Evolutionary conservation across 2,113 vertebrate genomes (phyloP).

Genomic region (Pionites leucogaster): DNA sequence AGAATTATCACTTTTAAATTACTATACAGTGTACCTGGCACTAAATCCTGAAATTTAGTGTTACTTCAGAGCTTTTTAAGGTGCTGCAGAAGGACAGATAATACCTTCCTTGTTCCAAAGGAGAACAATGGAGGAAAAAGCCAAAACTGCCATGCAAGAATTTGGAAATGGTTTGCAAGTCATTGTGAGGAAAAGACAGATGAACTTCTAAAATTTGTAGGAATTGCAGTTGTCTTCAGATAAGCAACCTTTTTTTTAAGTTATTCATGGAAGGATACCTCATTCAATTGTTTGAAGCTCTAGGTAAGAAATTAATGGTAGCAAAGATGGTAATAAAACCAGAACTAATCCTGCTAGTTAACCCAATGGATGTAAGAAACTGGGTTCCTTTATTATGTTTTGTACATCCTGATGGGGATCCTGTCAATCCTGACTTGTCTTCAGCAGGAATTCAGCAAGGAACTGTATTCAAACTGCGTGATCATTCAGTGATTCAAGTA

Average conservation of each 20-base stretch:
- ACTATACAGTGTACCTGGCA: background rate
- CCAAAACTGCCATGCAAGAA: background rate
- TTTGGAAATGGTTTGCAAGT: background rate
- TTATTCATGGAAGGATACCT: background rate
- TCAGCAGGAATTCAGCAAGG: background rate
- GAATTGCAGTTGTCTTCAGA: background rate
- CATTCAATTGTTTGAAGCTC: background rate
- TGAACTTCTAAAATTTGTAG: background rate
- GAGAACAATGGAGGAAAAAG: background rate
- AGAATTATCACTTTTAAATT: background rate
- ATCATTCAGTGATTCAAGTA: background rate
- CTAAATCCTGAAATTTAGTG: background rate
- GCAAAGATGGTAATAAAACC: background rate
- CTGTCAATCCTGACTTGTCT: background rate
- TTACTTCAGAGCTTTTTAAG: background rate
- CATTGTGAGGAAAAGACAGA: background rate
- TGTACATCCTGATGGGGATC: background rate
- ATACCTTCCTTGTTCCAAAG: background rate
- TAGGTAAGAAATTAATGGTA: background rate
- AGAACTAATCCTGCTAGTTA: background rate
- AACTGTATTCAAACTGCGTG: background rate
- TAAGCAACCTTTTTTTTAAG: background rate
- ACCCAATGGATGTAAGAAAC: background rate
- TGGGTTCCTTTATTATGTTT: background rate
- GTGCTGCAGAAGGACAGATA: background rate